Conservation (phyloP, 2,113 vertebrate genomes). For the Epinephelus moara region DNA sequence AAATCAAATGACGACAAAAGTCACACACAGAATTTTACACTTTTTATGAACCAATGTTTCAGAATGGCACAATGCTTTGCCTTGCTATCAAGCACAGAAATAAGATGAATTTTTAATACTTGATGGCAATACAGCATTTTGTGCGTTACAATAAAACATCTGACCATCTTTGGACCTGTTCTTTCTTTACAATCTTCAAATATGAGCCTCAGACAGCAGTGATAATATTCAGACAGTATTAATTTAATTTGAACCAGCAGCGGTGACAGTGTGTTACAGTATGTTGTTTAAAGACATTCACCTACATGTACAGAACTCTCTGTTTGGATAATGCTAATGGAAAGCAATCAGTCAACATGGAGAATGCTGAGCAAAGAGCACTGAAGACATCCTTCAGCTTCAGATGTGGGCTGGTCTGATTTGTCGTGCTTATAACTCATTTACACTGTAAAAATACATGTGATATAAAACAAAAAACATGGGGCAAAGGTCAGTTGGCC, state of each 20-base stretch:
- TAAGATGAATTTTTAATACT: constrained; percentile 24
- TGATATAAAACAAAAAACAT: constrained; percentile 5
- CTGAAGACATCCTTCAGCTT: neutral
- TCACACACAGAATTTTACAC: constrained; percentile 10
- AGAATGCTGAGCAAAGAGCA: neutral
- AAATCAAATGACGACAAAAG: neutral
- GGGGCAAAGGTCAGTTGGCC: constrained; percentile 15
- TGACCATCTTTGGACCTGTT: constrained; percentile 7
- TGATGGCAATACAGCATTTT: constrained; percentile 34
- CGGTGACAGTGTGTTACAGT: neutral
- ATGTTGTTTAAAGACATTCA: neutral
- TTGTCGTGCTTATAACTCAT: neutral
- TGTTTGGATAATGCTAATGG: neutral
- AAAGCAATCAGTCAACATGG: neutral
- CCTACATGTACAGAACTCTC: neutral
- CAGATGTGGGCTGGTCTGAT: neutral
- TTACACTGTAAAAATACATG: neutral
- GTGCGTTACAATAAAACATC: constrained; percentile 18
- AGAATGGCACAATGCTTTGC: neutral
- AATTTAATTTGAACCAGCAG: constrained; percentile 13
- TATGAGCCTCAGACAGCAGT: constrained; percentile 8
- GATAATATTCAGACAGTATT: constrained; percentile 14
- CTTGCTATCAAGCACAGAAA: neutral
- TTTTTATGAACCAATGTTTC: constrained; percentile 38
- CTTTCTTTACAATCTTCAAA: neutral